Evolutionary conservation across 2,888 invertebrate genomes (phyloP).

Genomic region (Trichacis sp.): DNA sequence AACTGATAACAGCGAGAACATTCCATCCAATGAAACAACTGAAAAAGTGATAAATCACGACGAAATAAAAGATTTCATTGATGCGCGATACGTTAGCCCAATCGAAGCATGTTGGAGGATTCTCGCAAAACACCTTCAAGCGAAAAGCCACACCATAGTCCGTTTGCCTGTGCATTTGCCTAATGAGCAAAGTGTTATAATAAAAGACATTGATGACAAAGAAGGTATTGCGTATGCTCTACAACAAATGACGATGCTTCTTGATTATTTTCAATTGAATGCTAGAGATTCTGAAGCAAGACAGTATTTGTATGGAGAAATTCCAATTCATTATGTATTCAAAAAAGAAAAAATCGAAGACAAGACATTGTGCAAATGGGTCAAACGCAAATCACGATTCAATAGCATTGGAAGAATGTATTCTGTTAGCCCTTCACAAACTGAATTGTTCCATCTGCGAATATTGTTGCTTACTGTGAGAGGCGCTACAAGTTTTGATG

Average conservation of each 20-base stretch:
- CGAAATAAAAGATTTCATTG: constrained; percentile 17
- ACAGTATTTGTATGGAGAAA: constrained; percentile 31
- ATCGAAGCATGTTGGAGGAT: constrained; percentile 36
- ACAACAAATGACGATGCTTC: constrained; percentile 10
- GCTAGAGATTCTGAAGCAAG: constrained; percentile 25
- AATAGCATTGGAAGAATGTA: constrained; percentile 8
- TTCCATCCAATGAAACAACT: too few species aligned
- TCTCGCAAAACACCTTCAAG: constrained; percentile 16
- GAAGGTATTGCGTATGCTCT: constrained; percentile 2
- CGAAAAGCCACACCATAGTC: constrained; percentile 27
- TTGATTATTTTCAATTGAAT: constrained; percentile 34
- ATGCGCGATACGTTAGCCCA: constrained; percentile 29
- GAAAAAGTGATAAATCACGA: constrained; percentile 16
- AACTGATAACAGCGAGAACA: constrained; percentile 6
- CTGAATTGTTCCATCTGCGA: constrained; percentile 7
- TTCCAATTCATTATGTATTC: constrained; percentile 23
- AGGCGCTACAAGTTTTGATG: constrained; percentile 9
- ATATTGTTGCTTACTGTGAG: neutral
- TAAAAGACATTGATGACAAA: constrained; percentile 10
- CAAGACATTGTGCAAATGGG: constrained; percentile 5
- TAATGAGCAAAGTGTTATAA: too few species aligned
- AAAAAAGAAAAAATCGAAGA: constrained; percentile 15
- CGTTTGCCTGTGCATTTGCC: constrained; percentile 27
- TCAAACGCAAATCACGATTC: neutral
- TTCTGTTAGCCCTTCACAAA: constrained; percentile 19